Conservation (phyloP, 2,888 invertebrate genomes). For the Tubulanus polymorphus region DNA sequence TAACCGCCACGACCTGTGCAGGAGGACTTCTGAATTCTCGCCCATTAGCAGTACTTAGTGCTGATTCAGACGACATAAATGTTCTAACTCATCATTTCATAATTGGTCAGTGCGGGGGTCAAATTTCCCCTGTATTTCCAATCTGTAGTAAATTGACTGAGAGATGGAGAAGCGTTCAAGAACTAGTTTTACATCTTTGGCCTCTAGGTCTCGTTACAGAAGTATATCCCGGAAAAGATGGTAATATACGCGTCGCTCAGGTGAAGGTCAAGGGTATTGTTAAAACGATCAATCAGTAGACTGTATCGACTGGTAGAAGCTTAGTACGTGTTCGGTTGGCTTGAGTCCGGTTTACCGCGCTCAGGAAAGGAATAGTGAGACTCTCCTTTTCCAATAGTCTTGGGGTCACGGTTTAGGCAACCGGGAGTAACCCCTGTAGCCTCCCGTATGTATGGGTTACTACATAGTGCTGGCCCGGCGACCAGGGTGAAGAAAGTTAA, state of each 20-base stretch:
- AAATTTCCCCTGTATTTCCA: neutral
- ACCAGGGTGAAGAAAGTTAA: too few species aligned
- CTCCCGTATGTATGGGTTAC: too few species aligned
- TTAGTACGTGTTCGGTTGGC: too few species aligned
- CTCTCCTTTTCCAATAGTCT: too few species aligned
- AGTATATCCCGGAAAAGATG: neutral
- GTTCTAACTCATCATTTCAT: neutral
- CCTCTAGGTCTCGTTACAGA: neutral
- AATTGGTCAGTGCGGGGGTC: too few species aligned
- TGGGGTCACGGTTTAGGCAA: too few species aligned
- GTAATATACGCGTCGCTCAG: neutral
- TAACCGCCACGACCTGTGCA: neutral
- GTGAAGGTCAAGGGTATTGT: neutral
- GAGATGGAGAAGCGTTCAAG: neutral
- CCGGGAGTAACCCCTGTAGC: too few species aligned
- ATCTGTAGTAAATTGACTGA: too few species aligned
- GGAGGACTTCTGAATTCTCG: neutral
- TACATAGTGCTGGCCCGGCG: too few species aligned
- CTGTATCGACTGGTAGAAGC: neutral
- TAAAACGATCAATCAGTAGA: neutral
- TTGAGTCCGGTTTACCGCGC: too few species aligned
- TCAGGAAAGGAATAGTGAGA: too few species aligned
- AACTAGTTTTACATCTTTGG: neutral
- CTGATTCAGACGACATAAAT: neutral
- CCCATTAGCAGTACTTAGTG: neutral